A percentile compares a stretch with the other conserved stretches of the same genome.
Evolutionary conservation across 2,113 vertebrate genomes (phyloP).

Genomic region (Microcebus lehilahytsara): DNA sequence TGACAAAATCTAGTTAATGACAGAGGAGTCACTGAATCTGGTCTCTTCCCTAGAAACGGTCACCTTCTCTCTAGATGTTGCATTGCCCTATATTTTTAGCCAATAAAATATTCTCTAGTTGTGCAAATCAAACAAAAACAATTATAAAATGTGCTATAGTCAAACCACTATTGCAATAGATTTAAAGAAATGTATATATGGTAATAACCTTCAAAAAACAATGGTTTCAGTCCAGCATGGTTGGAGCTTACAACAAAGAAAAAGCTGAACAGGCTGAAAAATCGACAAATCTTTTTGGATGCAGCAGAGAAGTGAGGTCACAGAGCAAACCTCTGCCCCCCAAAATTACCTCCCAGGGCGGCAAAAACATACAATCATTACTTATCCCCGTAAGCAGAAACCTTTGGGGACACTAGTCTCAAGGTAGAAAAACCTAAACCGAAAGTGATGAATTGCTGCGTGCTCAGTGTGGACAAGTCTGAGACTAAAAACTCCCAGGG

Average conservation of each 20-base stretch:
- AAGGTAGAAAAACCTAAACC: not conserved
- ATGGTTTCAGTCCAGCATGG: not conserved
- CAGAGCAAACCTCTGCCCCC: not conserved
- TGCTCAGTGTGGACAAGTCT: not conserved
- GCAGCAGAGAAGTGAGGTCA: not conserved
- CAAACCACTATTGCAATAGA: not conserved
- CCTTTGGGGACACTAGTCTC: fast-evolving
- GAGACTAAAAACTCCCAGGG: not conserved
- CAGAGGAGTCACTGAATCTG: not conserved
- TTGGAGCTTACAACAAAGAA: not conserved
- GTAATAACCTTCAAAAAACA: not conserved
- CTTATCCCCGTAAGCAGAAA: not conserved
- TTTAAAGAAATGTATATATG: not conserved
- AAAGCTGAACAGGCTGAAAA: not conserved
- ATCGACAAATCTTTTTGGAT: not conserved
- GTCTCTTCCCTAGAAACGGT: not conserved
- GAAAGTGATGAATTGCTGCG: not conserved
- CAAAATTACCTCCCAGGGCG: not conserved
- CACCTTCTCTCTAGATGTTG: not conserved
- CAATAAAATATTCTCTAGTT: not conserved
- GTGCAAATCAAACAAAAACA: not conserved
- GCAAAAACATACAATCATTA: not conserved
- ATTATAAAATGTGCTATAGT: not conserved
- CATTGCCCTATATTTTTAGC: not conserved
- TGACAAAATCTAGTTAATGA: not conserved